Conservation (phyloP, 2,797 vertebrate genomes). For the Onychomys torridus region DNA sequence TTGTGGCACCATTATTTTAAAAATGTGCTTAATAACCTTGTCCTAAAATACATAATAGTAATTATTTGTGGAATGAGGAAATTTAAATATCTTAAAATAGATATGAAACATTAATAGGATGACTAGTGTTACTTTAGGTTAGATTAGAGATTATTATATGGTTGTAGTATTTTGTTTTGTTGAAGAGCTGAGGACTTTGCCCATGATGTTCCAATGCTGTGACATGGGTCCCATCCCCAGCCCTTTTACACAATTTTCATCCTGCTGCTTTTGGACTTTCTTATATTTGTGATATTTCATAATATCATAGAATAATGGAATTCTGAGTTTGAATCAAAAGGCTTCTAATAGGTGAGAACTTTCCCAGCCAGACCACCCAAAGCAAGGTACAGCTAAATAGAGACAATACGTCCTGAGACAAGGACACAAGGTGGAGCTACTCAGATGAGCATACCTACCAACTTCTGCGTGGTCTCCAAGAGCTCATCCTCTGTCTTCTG, state of each 20-base stretch:
- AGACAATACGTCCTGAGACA: neutral
- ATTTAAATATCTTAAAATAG: neutral
- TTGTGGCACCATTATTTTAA: neutral
- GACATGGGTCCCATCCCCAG: neutral
- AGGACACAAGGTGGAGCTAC: fast-evolving
- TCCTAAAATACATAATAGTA: neutral
- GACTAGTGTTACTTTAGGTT: neutral
- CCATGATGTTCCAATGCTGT: neutral
- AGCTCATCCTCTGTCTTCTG: constrained; percentile 69
- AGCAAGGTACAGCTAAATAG: neutral
- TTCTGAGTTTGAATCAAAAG: neutral
- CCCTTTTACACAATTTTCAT: neutral
- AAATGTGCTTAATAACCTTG: neutral
- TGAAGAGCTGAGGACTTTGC: neutral
- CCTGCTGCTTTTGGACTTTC: neutral
- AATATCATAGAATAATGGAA: neutral
- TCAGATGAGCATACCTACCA: neutral
- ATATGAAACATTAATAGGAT: neutral
- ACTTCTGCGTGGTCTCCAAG: neutral
- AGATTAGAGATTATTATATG: neutral
- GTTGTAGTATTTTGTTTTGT: neutral
- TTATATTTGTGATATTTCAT: neutral
- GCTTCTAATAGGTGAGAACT: neutral
- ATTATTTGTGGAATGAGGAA: neutral
- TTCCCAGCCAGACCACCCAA: neutral